Base-by-base conservation (phyloP, 1,140 invertebrate species). In the Drosophila ambigua region DNA sequence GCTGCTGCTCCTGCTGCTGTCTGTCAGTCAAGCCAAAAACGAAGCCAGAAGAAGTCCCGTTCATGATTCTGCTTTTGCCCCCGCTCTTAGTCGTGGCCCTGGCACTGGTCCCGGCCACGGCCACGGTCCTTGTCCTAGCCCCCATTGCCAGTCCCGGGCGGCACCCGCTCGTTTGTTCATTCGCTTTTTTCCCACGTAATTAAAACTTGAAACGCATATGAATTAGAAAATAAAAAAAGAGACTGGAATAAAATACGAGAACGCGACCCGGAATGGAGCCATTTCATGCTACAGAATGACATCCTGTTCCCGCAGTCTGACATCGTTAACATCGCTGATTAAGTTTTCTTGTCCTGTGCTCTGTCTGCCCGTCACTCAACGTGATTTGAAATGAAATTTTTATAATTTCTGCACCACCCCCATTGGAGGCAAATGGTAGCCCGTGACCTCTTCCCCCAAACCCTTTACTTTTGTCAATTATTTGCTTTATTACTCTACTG, bases 201-300 rank as follows among this genome's bases (percentile, higher is more conserved):
- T 88, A 88, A 88, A 88, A 88, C 83, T 88, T 83, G 83, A 89
- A 88, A 88, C 83, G 83, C 83, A 88, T 88, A 88, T 88, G 83
- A 88, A 88, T 88, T 88, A 88, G 83, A 89, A 88, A 82, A 77
- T 63, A 64, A 49, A 64, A 73, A 31, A 54, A 55, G 31, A 53
- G 52, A 58, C 39, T 35, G 20, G 13, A 69, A 71, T 69, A 72
- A 87, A 84, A 83, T 77, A 77, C 75, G 54, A 71, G 74, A 65
- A 78, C 66, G 55, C 74, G 69, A 85, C 75, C 64, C 72, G 63
- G 66, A 68, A 82, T 77, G 64, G 62, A 76, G 53, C 60, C 71
- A 73, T 72, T 88, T 82, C 71, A 82, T 79, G 79, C 57, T 68
- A 60, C 55, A 58, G 69, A 51, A 60, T 72, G 62, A 53, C 72